Evolutionary conservation across 2,888 invertebrate genomes (phyloP), one percentile per base, ranked within the genome.

Genomic region (Aleiodes testaceus): DNA sequence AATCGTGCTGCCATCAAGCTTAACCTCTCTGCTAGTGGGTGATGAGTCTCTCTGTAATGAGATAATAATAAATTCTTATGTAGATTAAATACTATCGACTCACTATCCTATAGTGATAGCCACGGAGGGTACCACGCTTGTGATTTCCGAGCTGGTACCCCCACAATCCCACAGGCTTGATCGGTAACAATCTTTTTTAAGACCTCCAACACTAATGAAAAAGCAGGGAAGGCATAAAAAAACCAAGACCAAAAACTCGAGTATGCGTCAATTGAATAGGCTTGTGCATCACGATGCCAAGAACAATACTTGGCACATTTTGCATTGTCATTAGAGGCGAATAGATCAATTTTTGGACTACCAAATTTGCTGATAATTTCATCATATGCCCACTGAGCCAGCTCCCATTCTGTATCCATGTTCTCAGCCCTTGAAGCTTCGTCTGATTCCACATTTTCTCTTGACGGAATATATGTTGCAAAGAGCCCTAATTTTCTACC

Each of bases 1-100:
- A 82, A 78, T 53, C 47, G 70, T 14, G 75, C 81, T 69, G 74
- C 81, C 63, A 80, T 76, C 77, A 82, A 42, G 1, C 9, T 20
- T 11, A 61, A 59, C 61, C 65, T 49, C 30, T 22, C 42, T 5
- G 59, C 53, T n/a, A 64, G 61, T 3, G 70, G 74, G 49, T 70
- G 53, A 16, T 65, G 65, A 4, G 30, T 5, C 6, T 44, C 9
- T 59, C 70, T 74, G 45, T 22, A 61, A 30, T 55, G 67, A 30
- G 70, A 70, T 7, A 63, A 7, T 7, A 73, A 45, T 22, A 71
- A 47, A 16, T 75, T n/a, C 18, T 14, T 12, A 26, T 68, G 7
- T 0, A 74, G 71, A n/a, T 69, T 9, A 74, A 74, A 50, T 12
- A 9, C 26, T 69, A 44, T 0, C n/a, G 74, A 71, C 1, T 70